Conservation (phyloP, 2,797 vertebrate species). For the Tachyglossus aculeatus region DNA sequence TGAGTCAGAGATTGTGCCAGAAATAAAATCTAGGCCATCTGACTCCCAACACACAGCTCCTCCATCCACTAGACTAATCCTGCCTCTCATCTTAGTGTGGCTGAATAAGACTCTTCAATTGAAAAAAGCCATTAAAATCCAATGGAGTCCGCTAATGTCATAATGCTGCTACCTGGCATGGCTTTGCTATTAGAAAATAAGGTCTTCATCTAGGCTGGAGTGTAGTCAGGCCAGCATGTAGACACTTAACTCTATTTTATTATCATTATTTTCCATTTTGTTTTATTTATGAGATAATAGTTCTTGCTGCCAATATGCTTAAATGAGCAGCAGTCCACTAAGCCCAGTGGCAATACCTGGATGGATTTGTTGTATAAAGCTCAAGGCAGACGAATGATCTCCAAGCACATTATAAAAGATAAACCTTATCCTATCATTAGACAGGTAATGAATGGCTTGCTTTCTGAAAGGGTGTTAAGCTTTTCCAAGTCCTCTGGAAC, state of each 20-base stretch:
- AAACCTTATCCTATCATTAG: neutral
- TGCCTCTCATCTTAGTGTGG: neutral
- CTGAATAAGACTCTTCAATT: constrained; percentile 17
- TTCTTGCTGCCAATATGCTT: neutral
- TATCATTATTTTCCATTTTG: neutral
- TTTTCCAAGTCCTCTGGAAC: neutral
- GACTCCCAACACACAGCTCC: neutral
- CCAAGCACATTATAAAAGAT: neutral
- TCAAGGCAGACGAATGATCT: neutral
- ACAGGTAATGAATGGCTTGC: neutral
- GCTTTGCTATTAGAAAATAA: constrained; percentile 5
- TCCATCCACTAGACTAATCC: no score
- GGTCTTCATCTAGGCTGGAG: neutral
- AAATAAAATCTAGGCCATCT: neutral
- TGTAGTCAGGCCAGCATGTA: neutral
- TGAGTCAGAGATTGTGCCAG: neutral
- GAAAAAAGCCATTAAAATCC: constrained; percentile 26
- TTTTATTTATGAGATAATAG: neutral
- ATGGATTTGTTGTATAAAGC: neutral
- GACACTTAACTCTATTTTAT: neutral
- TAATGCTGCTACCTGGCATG: neutral
- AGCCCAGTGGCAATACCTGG: neutral
- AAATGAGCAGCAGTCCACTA: neutral
- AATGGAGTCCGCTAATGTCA: constrained; percentile 3
- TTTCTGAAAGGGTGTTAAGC: neutral